These are phyloP conservation scores for Ceyx cyanopectus DNA, from an alignment of 2,113 vertebrate species.

Conservation along the genomic window DNA sequence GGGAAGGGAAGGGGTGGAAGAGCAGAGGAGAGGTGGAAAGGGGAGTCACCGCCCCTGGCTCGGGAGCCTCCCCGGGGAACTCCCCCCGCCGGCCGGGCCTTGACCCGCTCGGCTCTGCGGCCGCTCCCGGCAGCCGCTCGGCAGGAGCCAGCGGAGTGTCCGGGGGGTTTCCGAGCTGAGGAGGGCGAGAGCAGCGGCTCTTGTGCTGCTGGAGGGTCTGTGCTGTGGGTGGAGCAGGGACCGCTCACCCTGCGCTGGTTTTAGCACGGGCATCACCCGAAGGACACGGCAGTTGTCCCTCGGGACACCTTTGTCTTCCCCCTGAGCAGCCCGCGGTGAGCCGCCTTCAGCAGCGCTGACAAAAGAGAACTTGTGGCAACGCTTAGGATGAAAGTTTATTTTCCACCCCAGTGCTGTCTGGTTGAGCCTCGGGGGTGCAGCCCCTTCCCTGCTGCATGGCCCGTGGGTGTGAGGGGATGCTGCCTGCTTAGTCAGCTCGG, in stretches of 20 bases:
- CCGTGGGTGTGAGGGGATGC: not conserved
- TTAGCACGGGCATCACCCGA: not conserved
- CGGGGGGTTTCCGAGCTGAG: constrained; percentile 38
- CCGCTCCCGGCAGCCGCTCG: not conserved
- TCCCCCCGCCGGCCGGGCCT: not conserved
- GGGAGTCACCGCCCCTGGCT: constrained; percentile 33
- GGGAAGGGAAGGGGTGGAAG: not conserved
- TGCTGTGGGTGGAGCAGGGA: not conserved
- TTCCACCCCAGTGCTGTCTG: not conserved
- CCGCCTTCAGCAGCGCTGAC: not conserved
- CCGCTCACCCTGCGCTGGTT: not conserved
- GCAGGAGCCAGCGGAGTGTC: constrained; percentile 12
- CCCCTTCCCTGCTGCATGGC: not conserved
- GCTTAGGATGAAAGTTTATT: not conserved
- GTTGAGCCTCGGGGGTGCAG: not conserved
- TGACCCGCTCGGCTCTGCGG: not conserved
- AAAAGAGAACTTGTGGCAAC: not conserved
- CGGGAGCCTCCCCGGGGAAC: constrained; percentile 30
- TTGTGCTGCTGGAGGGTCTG: not conserved
- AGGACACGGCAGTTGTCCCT: not conserved
- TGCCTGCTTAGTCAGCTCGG: constrained; percentile 51
- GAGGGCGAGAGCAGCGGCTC: not conserved
- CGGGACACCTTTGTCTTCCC: constrained; percentile 1
- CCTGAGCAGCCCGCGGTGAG: not conserved
- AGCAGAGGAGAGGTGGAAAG: too few relatives aligned